These are phyloP conservation scores for Cygnus atratus DNA, from an alignment of 2,113 vertebrate genomes.

Conservation along the genomic window DNA sequence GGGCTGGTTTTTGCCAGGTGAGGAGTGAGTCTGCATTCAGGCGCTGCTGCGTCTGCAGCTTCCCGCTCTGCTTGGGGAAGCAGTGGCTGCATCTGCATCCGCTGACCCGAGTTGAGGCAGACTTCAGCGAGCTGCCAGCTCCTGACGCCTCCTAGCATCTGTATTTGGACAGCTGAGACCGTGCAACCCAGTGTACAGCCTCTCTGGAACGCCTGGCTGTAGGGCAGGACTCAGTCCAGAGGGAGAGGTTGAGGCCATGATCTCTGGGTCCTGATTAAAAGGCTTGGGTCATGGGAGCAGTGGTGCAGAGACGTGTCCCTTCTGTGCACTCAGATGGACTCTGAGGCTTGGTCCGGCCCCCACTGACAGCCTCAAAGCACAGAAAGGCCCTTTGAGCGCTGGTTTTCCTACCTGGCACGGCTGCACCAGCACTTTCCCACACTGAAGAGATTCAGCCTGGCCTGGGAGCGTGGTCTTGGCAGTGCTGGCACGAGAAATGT, in stretches of 20 bases:
- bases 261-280: background rate
- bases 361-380: background rate
- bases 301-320: background rate
- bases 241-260: background rate
- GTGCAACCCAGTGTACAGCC: rapidly evolving
- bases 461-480: rapidly evolving
- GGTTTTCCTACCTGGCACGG: background rate
- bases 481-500: background rate
- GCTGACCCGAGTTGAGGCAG: background rate
- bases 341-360: background rate
- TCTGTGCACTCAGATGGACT: background rate
- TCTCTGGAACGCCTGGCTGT: rapidly evolving
- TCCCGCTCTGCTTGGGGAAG: background rate
- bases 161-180: background rate
- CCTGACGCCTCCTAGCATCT: background rate
- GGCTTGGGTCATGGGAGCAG: background rate
- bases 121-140: background rate
- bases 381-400: background rate
- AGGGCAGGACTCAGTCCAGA: background rate
- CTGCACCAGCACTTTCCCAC: background rate
- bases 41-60: background rate
- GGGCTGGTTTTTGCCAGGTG: background rate
- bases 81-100: background rate
- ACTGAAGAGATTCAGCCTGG: background rate
- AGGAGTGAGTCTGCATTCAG: background rate